Conservation (phyloP, 1,140 invertebrate species). For the Yoshiicerus persimilis region DNA sequence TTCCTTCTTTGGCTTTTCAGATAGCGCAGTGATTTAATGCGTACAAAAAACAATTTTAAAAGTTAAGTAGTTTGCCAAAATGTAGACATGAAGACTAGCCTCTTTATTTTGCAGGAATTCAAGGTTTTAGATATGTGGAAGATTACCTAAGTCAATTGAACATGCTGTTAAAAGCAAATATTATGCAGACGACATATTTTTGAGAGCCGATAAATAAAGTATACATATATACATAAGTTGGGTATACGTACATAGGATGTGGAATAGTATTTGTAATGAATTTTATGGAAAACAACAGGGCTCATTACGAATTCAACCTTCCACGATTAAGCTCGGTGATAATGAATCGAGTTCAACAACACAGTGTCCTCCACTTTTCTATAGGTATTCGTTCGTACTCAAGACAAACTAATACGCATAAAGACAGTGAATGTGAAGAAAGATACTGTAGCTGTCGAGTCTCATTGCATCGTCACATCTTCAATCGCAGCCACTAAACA, state of each 20-base stretch:
- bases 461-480: not conserved
- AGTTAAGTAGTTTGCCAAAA: not conserved
- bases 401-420: constrained; percentile 2
- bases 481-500: not conserved
- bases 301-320: constrained; percentile 16
- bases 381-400: not conserved
- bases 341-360: constrained; percentile 16
- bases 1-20: not conserved
- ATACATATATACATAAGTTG: not conserved
- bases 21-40: too few species aligned
- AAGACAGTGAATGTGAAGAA: too few species aligned
- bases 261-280: not conserved
- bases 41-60: not conserved
- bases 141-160: not conserved
- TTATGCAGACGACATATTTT: not conserved
- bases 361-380: not conserved
- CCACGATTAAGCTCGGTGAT: not conserved
- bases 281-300: not conserved
- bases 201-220: not conserved
- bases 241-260: too few species aligned
- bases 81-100: not conserved
- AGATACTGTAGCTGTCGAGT: not conserved
- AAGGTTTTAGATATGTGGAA: not conserved
- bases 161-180: not conserved
- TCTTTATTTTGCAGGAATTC: not conserved